Evolutionary conservation across 1,140 invertebrate genomes (phyloP), one percentile per base, ranked within the genome.

Genomic region (Vanessa atalanta): DNA sequence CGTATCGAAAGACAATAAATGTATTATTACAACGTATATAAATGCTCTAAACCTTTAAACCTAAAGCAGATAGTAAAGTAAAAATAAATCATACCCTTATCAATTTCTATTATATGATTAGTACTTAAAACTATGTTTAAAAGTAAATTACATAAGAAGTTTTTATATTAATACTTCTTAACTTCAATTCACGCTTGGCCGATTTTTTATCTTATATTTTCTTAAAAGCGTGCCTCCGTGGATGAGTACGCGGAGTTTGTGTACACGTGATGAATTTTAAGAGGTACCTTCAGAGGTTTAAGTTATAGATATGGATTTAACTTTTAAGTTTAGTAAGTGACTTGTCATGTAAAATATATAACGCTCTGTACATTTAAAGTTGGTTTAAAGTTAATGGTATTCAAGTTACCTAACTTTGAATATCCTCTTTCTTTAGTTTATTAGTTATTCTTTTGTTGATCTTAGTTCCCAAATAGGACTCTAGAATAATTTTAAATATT

Each of bases 201-300:
- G 43, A 20, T 74, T 75, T 70, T 73, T 75, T 70, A 75, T 75
- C 72, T 68, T 55, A 70, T 88, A 86, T 89, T 61, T 61, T 89
- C 85, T 83, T 88, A 79, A 75, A 75, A 89, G 84, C 85, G 82
- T 81, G 85, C 85, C 82, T 89, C 81, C 74, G 78, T 84, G 78
- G 74, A 84, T 83, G 84, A 79, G 73, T 80, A 82, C 65, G 76
- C 71, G 65, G 73, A 79, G 81, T 85, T 84, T 76, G 77, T 70
- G 71, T 76, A 86, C 84, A 86, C 78, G 88, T 86, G 87, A 89
- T 90, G 88, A 89, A 90, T 92, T 92, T 90, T 87, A 91, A 91
- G 85, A 85, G 85, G 82, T 83, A 55, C 74, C 75, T 87, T 55
- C 63, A 83, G 85, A 86, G 78, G 82, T 77, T 81, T 70, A 80